Evolutionary conservation across 2,797 vertebrate genomes (phyloP).

Genomic region (Glyptemys insculpta): DNA sequence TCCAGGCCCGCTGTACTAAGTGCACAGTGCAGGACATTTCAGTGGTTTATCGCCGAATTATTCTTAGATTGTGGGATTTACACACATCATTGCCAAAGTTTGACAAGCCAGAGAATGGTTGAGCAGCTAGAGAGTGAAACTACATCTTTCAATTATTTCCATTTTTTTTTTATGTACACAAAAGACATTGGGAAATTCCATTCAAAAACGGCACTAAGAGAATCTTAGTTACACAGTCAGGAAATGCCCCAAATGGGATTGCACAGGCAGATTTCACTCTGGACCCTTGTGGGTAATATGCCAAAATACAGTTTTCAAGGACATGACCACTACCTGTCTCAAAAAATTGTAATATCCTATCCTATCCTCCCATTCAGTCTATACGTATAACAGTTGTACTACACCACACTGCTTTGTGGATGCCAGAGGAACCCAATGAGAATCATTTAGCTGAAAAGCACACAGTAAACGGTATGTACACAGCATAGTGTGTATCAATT

Average conservation of each 20-base stretch:
- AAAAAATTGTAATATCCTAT: not conserved
- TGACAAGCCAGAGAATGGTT: not conserved
- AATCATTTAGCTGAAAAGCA: not conserved
- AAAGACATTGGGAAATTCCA: conserved; percentile 40
- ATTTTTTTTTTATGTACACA: not conserved
- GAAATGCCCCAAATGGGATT: not conserved
- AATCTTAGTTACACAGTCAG: not conserved
- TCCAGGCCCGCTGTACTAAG: not conserved
- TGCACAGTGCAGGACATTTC: not conserved
- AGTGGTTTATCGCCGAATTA: not conserved
- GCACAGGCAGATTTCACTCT: not conserved
- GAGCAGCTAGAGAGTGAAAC: not conserved
- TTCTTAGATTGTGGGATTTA: not conserved
- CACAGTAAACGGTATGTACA: not conserved
- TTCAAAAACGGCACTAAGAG: not conserved
- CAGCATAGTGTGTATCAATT: not conserved
- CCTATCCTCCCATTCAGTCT: not conserved
- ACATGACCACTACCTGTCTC: not conserved
- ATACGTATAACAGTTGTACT: not conserved
- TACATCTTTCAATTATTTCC: not conserved
- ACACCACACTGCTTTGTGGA: not conserved
- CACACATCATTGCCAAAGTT: not conserved
- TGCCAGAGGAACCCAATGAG: not conserved
- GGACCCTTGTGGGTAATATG: not conserved
- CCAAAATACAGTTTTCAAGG: not conserved